phyloP scores from a whole-genome alignment of 1,140 invertebrate genomes.

The Frieseomelitta varia region DNA sequence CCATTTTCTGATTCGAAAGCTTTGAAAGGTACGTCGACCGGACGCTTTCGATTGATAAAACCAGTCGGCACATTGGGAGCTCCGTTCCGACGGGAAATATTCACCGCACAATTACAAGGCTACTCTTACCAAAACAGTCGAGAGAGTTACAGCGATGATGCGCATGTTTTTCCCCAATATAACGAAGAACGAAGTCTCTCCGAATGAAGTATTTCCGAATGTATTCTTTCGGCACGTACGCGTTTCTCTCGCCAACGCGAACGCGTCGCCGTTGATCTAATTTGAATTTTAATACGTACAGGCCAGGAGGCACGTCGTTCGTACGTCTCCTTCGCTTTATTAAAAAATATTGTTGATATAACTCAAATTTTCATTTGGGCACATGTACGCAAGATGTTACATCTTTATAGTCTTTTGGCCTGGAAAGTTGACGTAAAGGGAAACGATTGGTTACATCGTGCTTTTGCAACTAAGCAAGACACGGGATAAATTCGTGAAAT shows the following conservation, averaged over 20 bases:
- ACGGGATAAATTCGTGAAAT: no score
- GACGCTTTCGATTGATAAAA: background rate
- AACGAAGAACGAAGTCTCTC: background rate
- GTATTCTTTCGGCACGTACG: background rate
- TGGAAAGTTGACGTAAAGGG: no score
- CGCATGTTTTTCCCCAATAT: background rate
- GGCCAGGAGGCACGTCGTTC: background rate
- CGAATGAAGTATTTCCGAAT: background rate
- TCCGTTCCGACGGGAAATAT: background rate
- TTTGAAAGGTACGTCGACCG: background rate
- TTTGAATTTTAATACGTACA: background rate
- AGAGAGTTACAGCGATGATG: background rate
- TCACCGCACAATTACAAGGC: background rate
- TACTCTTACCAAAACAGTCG: background rate
- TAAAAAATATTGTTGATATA: background rate
- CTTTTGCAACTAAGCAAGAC: no score
- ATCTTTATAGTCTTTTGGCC: background rate
- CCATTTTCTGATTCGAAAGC: background rate
- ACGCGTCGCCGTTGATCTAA: background rate
- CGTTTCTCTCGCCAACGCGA: background rate
- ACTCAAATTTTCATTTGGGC: background rate
- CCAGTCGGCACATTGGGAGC: background rate
- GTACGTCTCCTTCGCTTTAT: no score
- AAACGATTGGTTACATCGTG: no score
- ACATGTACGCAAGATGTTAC: rapidly evolving